Evolutionary conservation across 1,140 invertebrate species (phyloP).

Genomic region (Luehdorfia chinensis): DNA sequence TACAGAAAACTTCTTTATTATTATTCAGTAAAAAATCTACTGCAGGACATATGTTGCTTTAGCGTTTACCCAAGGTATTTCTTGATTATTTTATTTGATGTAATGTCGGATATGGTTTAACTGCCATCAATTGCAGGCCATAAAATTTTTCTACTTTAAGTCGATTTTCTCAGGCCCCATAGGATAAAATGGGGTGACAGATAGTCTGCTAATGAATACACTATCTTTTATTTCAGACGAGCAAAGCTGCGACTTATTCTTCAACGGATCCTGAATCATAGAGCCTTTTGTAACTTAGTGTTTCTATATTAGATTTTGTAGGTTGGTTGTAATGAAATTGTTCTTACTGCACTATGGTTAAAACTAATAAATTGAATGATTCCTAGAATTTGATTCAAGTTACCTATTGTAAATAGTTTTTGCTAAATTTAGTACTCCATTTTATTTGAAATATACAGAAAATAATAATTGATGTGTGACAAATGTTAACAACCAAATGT

Average conservation of each 20-base stretch:
- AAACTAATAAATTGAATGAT: neutral
- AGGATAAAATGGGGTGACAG: too few species aligned
- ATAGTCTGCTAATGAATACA: too few species aligned
- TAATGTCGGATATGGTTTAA: too few species aligned
- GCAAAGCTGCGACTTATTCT: conserved; percentile 53
- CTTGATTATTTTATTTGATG: too few species aligned
- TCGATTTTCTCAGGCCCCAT: too few species aligned
- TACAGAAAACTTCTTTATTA: too few species aligned
- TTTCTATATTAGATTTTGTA: conserved; percentile 12
- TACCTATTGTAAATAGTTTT: conserved; percentile 4
- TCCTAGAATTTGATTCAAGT: neutral
- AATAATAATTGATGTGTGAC: neutral
- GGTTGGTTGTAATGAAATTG: neutral
- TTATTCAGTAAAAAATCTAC: too few species aligned
- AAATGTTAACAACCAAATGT: too few species aligned
- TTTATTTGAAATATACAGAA: neutral
- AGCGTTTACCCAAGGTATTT: too few species aligned
- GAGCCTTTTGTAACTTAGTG: conserved; percentile 6
- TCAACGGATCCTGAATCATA: conserved; percentile 57
- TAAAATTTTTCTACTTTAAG: too few species aligned
- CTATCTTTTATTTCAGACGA: conserved; percentile 54
- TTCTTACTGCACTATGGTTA: neutral
- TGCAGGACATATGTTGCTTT: too few species aligned
- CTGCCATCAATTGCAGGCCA: too few species aligned
- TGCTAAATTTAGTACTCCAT: neutral